Evolutionary conservation across 2,797 vertebrate genomes (phyloP).

Genomic region (Gymnocypris eckloni): DNA sequence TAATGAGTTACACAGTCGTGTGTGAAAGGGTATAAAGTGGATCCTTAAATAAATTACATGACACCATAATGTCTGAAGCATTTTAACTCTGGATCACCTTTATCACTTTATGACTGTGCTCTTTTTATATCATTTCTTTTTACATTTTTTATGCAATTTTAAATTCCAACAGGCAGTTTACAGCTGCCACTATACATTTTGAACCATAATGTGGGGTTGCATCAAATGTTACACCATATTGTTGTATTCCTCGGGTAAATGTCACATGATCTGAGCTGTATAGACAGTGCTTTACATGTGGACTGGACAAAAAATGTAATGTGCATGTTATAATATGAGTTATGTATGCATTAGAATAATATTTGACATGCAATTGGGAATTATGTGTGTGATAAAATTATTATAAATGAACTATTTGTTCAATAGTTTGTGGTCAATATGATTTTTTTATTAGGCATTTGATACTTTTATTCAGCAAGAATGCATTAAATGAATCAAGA

Average conservation of each 20-base stretch:
- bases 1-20: slow-evolving; percentile 69
- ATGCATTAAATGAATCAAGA: not conserved
- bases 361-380: not conserved
- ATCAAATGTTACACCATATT: not conserved
- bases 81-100: not conserved
- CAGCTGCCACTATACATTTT: not conserved
- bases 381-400: not conserved
- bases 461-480: not conserved
- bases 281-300: not conserved
- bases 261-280: slow-evolving; percentile 21
- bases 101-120: not conserved
- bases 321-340: not conserved
- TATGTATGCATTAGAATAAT: not conserved
- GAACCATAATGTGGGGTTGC: not conserved
- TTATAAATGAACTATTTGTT: not conserved
- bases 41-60: slow-evolving; percentile 37
- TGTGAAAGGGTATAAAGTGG: slow-evolving; percentile 50
- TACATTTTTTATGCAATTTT: not conserved
- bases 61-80: slow-evolving; percentile 32
- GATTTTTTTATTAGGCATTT: not conserved
- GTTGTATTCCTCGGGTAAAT: not conserved
- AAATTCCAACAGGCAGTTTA: not conserved
- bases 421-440: not conserved
- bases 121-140: not conserved
- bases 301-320: not conserved